A percentile compares a stretch with the other conserved stretches of the same genome.
Conservation (phyloP, 2,888 invertebrate species). For the Acanthosepion pharaonis region DNA sequence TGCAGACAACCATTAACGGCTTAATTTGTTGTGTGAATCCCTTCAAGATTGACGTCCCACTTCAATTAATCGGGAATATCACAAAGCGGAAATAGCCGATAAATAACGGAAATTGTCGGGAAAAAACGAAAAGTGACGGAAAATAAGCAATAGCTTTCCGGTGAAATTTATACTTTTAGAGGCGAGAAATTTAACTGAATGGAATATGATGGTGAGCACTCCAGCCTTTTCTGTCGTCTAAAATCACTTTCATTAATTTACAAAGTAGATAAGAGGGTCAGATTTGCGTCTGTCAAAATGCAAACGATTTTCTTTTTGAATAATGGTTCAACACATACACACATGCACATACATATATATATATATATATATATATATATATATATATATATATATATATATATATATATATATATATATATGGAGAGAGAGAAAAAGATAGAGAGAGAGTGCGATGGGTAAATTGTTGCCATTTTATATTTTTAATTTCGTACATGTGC, state of each 20-base stretch:
- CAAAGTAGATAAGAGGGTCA: neutral
- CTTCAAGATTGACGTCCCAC: conserved; percentile 15
- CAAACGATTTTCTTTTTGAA: neutral
- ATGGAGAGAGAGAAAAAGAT: no score
- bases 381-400: no score
- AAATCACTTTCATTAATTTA: no score
- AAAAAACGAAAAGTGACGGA: neutral
- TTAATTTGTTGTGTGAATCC: neutral
- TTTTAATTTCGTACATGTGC: no score
- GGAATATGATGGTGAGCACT: neutral
- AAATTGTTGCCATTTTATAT: no score
- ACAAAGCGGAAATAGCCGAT: neutral
- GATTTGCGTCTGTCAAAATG: neutral
- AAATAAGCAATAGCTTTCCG: neutral
- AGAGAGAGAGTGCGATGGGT: no score
- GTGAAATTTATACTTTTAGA: neutral
- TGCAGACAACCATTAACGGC: neutral
- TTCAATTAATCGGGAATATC: neutral
- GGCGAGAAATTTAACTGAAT: neutral
- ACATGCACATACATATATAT: no score
- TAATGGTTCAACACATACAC: neutral
- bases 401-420: no score
- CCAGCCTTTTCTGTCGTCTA: no score
- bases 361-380: no score
- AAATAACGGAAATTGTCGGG: conserved; percentile 33